Base-by-base conservation (phyloP, 1,140 invertebrate genomes). In the Drosophila bocqueti region DNA sequence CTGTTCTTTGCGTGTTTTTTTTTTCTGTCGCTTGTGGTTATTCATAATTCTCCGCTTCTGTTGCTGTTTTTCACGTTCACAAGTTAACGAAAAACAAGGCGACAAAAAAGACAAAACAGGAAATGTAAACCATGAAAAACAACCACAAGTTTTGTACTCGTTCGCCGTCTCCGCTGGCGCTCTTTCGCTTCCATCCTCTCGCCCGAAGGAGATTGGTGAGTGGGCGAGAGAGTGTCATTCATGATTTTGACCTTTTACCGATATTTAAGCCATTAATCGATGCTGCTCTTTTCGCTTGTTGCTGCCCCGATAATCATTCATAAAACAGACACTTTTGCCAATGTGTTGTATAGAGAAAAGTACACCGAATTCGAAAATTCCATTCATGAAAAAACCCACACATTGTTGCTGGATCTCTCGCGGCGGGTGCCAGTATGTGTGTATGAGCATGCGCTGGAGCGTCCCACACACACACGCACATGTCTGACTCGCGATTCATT, bases 321-420 rank as follows among this genome's bases (percentile, higher is more conserved):
- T 89, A 89, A 89, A 89, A 84, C 68, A 74, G 64, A 68, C 63
- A 80, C 65, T 66, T 79, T 79, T 58, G 64, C 42, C 65, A 45
- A 64, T 69, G 42, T 55, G 46, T 60, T 81, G 84, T 73, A 77
- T 81, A 74, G 85, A 89, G 85, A 89, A 89, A 89, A 82, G 85
- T 90, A 89, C 85, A 89, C 79, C 78, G 85, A 90, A 89, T 90
- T 75, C 89, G 79, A 91, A 78, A 78, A 91, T 91, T 89, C 87
- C 91, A 92, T 92, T 92, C 91, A 92, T 92, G 87, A 92, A 91
- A 84, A 80, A 82, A 89, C 77, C 91, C 87, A 92, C 83, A 92
- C 90, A 87, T 81, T 78, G 84, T 79, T 89, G 74, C 66, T 75
- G 81, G 71, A 66, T 67, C 66, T 73, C 71, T 71, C 67, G 40